Base-by-base conservation (phyloP, 2,888 invertebrate species). In the Drosophila gaucha region DNA sequence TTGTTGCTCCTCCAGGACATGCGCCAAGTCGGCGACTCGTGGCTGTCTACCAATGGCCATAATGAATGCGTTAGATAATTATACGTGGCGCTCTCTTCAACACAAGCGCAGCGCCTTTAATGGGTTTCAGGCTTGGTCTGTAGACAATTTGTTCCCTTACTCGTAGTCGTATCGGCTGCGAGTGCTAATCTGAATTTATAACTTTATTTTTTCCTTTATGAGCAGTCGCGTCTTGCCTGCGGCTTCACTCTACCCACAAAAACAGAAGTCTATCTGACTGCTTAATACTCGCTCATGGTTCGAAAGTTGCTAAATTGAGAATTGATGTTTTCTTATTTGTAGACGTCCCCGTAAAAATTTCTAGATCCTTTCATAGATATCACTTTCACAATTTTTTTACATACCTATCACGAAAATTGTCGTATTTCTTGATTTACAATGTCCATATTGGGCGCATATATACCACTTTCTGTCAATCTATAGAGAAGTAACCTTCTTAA, bases 1-100 rank as follows among this genome's bases (percentile, higher is more conserved):
- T 89, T 89, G 89, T 89, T 88, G 85, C 77, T 73, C 89, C 88
- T 86, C 54, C 51, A 89, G 89, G 89, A 86, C 82, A 82, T 79
- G 69, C 58, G 60, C 16, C 43, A 10, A 10, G 10, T 10, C 36
- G 43, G 58, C 39, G 35, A 14, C 47, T 52, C 26, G 67, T 73
- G 63, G 62, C 47, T 24, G 50, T 20, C 41, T 62, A 67, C 54
- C 68, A 52, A 39, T 52, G 74, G 60, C 67, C 67, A 72, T 82
- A 83, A 87, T 86, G 86, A 88, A 86, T 79, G 55, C 84, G 67
- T 74, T 86, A 86, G 88, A 84, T 84, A 88, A 84, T 88, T 88
- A 88, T 73, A 67, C 47, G 64, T 35, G 54, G 55, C 62, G 59
- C 56, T 63, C 62, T 44, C 60, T 51, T 69, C 54, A 22, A 33